Percentiles rank a stretch among this genome's conserved stretches.
phyloP scores from a whole-genome alignment of 2,113 vertebrate species.

The Dasyornis broadbenti region DNA sequence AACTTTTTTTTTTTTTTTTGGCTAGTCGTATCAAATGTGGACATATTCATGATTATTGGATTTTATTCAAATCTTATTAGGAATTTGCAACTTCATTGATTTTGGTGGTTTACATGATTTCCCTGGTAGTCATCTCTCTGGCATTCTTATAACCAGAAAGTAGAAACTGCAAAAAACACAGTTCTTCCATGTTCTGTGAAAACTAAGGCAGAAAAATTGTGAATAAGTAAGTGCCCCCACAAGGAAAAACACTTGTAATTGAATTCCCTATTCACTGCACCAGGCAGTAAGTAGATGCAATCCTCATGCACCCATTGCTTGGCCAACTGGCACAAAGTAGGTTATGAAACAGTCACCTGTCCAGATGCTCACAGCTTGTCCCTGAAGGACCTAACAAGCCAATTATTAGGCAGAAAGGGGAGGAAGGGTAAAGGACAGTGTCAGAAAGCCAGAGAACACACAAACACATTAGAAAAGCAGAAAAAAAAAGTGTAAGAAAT shows the following conservation, averaged over 20 bases:
- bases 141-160: background rate
- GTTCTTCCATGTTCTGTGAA: background rate
- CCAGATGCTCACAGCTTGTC: background rate
- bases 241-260: background rate
- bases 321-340: background rate
- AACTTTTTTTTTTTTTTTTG: background rate
- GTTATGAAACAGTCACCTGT: background rate
- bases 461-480: background rate
- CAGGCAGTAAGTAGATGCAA: background rate
- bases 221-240: background rate
- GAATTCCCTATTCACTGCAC: background rate
- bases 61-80: background rate
- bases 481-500: background rate
- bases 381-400: background rate
- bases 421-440: background rate
- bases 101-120: background rate
- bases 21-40: background rate
- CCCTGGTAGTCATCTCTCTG: background rate
- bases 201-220: background rate
- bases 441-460: background rate
- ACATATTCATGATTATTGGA: background rate
- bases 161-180: background rate
- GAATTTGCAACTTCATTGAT: background rate
- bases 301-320: background rate
- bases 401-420: background rate